phyloP scores from a whole-genome alignment of 2,797 vertebrate species.

The Takifugu rubripes region DNA sequence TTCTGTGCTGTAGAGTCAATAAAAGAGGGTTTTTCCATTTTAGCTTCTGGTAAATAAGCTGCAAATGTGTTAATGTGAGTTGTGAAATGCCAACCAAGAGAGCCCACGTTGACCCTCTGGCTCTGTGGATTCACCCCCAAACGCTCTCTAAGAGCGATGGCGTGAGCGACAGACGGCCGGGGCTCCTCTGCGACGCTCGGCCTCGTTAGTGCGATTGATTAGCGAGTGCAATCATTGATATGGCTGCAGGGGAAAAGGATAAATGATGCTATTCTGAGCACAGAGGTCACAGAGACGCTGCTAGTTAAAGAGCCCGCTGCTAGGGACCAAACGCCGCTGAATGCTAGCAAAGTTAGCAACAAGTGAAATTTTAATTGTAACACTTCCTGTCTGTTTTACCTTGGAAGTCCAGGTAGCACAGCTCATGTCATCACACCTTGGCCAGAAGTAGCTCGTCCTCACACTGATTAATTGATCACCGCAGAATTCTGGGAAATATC shows the following conservation, averaged over 20 bases:
- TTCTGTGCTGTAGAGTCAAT: too few relatives aligned
- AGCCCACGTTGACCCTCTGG: too few relatives aligned
- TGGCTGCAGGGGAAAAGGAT: slow-evolving; percentile 30
- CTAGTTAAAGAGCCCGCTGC: background rate
- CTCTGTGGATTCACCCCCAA: background rate
- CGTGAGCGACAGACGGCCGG: slow-evolving; percentile 25
- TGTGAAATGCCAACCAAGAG: too few relatives aligned
- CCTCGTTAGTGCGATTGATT: slow-evolving; percentile 54
- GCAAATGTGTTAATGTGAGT: too few relatives aligned
- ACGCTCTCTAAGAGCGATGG: slow-evolving; percentile 3
- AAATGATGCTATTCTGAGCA: slow-evolving; percentile 37
- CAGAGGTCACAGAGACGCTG: slow-evolving; percentile 33
- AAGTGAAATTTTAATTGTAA: background rate
- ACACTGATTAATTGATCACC: too few relatives aligned
- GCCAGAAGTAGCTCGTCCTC: too few relatives aligned
- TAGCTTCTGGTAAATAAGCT: too few relatives aligned
- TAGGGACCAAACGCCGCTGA: background rate
- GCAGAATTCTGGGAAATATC: slow-evolving; percentile 18
- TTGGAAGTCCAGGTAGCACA: too few relatives aligned
- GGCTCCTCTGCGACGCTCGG: slow-evolving; percentile 25
- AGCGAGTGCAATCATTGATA: slow-evolving; percentile 38
- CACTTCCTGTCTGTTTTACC: too few relatives aligned
- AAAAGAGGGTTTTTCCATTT: too few relatives aligned
- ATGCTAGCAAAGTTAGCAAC: background rate
- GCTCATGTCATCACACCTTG: too few relatives aligned